phyloP scores from a whole-genome alignment of 2,113 vertebrate genomes.

The Atlantisia rogersi region DNA sequence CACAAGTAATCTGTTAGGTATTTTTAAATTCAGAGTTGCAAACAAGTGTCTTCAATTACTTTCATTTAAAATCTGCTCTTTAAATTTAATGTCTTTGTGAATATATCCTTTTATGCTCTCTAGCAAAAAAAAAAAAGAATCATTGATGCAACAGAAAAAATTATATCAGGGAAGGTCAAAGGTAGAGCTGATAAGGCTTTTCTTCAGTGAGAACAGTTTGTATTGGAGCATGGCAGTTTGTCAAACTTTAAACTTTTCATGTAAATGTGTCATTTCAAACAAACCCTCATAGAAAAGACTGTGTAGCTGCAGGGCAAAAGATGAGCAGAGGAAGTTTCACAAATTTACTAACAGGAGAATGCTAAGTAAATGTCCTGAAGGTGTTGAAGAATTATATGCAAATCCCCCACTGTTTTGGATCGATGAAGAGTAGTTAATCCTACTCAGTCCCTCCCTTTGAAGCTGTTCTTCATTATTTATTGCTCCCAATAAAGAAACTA shows the following conservation, averaged over 20 bases:
- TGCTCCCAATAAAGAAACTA: not conserved
- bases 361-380: not conserved
- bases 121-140: not conserved
- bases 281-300: not conserved
- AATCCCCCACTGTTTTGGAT: slow-evolving; percentile 17
- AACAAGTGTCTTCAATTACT: not conserved
- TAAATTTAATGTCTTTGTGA: not conserved
- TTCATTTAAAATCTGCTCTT: not conserved
- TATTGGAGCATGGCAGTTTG: not conserved
- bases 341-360: not conserved
- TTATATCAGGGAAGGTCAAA: not conserved
- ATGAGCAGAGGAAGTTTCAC: not conserved
- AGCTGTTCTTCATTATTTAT: slow-evolving; percentile 51
- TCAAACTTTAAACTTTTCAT: not conserved
- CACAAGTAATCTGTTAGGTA: not conserved
- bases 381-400: slow-evolving; percentile 6
- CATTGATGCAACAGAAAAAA: not conserved
- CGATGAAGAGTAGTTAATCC: slow-evolving; percentile 15
- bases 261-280: not conserved
- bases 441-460: slow-evolving; percentile 9
- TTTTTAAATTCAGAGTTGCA: not conserved
- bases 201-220: not conserved
- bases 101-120: not conserved
- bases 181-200: not conserved
- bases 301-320: not conserved